Evolutionary conservation across 2,113 vertebrate species (phyloP), one percentile per base, ranked within the genome.

Genomic region (Gnathonemus longibarbis): DNA sequence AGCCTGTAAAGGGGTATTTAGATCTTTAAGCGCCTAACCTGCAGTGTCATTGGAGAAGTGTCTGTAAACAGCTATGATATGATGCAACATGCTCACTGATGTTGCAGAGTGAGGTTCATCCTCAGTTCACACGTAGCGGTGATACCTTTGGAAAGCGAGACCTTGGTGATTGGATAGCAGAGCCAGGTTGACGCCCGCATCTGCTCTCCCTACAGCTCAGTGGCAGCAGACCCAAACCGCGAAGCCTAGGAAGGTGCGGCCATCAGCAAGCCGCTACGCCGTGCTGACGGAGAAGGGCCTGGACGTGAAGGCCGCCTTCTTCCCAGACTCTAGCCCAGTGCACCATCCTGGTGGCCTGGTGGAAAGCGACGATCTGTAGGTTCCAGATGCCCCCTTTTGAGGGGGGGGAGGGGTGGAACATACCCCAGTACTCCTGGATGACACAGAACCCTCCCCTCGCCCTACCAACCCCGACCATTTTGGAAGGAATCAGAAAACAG

Each of bases 291-390:
- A 99, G 95, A 96, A 98, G 94, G 98, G 98, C 89, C 96, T 99
- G 93, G 98, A 99, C 89, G 98, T 99, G 94, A 99, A 96, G 94
- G 98, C 98, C 0, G 98, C 98, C 17, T 99, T 99, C 96, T 97
- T 99, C 93, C 98, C 98, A 0, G 98, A 99, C 91, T 97, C 97
- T 94, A 97, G 93, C 89, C 97, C 98, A 0, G 95, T 97, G 87
- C 97, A 96, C 86, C 95, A 95, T 91, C 94, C 97, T 0, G 95
- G 97, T 0, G 95, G 95, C 93, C 94, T 99, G 94, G 98, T 99
- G 92, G 98, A 99, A 90, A 99, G 98, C 0, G 98, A 99, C 10
- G 98, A 99, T 92, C 97, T 99, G 96, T 99, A 97, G 94, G 89
- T 24, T 88, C 88, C 89, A 56, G 84, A 89, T 9, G 27, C 24